Base-by-base conservation (phyloP, 2,888 invertebrate genomes). In the Elysia crispata region DNA sequence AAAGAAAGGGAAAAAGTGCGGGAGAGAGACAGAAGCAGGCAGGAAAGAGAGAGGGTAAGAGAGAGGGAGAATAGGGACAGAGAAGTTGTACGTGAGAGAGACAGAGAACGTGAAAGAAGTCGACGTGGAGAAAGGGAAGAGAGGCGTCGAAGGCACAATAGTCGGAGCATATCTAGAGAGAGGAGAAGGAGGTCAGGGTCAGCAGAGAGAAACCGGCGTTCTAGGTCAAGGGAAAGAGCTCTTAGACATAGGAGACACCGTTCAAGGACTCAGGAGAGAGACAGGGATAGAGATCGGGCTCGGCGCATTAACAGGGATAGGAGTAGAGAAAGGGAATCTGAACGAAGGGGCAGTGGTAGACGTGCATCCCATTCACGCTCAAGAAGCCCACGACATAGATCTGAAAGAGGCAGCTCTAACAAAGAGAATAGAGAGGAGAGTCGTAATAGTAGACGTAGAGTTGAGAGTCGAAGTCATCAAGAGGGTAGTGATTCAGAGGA, bases 11-110 rank as follows among this genome's bases (percentile, higher is more conserved):
- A 81, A 69, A 66, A 74, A 25, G 77, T 91, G 89, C 81, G 93
- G 93, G 84, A 93, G 93, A 86, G 93, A 92, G 77, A 84, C 87
- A 78, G 92, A 57, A 78, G 91, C 20, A 77, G 74, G 13, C n/a
- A 54, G n/a, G 69, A 81, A n/a, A 76, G 79, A 15, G 80, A 79
- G 41, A 83, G 81, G 67, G 84, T 84, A 13, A 81, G 74, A 80
- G 83, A 84, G 33, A 79, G 81, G 60, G 83, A 83, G 15, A 41
- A 41, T 41, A 72, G 73, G 50, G 62, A 80, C 57, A 66, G 84
- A 81, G 76, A 83, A 80, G 23, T 74, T 77, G 23, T 57, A 23
- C 66, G 74, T 72, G 67, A 75, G 0, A 72, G 77, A 69, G 81
- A 81, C 41, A 81, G 31, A 57, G 75, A 75, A 69, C 54, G 75